Percentiles rank a stretch among this genome's conserved stretches.
These are phyloP conservation scores for Heliconius charithonia DNA, from an alignment of 2,888 invertebrate species.

Conservation along the genomic window DNA sequence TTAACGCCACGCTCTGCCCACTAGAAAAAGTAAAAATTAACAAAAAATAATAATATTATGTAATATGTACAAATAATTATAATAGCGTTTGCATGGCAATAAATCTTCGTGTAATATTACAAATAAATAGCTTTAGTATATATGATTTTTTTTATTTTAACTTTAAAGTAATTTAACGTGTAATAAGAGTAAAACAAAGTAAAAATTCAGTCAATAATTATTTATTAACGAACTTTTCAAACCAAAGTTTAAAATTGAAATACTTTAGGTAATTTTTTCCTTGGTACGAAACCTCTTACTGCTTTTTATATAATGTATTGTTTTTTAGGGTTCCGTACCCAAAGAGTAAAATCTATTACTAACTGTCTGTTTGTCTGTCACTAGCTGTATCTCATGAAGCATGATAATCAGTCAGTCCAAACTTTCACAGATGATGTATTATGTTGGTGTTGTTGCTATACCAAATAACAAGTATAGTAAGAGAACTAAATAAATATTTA, in stretches of 20 bases:
- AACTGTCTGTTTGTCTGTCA: too few species aligned
- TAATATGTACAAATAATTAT: too few species aligned
- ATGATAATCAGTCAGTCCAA: too few species aligned
- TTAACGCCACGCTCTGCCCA: too few species aligned
- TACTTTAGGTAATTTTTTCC: conserved; percentile 7
- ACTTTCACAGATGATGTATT: too few species aligned
- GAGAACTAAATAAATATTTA: too few species aligned
- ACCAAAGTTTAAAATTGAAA: conserved; percentile 25
- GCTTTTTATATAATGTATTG: neutral
- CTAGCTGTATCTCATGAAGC: too few species aligned
- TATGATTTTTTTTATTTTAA: neutral
- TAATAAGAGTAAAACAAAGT: conserved; percentile 13
- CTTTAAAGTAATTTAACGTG: conserved; percentile 5
- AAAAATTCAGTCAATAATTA: conserved; percentile 17
- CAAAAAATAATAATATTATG: too few species aligned
- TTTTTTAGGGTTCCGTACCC: neutral
- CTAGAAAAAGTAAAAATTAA: too few species aligned
- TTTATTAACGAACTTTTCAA: conserved; percentile 21
- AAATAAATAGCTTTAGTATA: neutral
- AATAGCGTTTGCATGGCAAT: neutral
- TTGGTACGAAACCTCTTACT: neutral
- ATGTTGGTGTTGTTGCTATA: too few species aligned
- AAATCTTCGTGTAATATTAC: neutral
- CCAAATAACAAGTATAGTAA: too few species aligned
- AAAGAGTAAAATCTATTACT: too few species aligned